Percentiles rank a stretch among this genome's conserved stretches.
Evolutionary conservation across 2,113 vertebrate species (phyloP).

Genomic region (Nettapus auritus): DNA sequence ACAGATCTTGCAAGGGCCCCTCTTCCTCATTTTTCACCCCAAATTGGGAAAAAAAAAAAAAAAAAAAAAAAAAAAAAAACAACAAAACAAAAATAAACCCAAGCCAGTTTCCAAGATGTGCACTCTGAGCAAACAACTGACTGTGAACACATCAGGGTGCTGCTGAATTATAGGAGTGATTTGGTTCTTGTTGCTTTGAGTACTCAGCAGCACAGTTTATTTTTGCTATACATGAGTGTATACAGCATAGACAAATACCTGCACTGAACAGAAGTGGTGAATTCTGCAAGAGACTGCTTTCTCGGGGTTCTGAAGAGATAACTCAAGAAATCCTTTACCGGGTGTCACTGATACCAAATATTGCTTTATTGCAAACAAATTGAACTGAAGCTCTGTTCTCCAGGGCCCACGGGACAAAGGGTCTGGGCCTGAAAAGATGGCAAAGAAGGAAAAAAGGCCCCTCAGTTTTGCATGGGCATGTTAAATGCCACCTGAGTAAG

Average conservation of each 20-base stretch:
- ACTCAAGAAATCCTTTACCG: neutral
- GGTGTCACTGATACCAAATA: neutral
- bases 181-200: neutral
- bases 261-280: neutral
- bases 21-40: neutral
- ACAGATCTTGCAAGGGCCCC: neutral
- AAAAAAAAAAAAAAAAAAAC: neutral
- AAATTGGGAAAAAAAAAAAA: neutral
- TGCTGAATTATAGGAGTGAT: rapidly evolving
- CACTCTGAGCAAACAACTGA: neutral
- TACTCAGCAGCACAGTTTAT: neutral
- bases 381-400: neutral
- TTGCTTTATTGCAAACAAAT: neutral
- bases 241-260: neutral
- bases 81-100: neutral
- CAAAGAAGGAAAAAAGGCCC: neutral
- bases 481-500: neutral
- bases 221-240: neutral
- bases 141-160: neutral
- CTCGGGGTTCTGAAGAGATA: too few species aligned
- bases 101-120: neutral
- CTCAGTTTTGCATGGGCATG: rapidly evolving
- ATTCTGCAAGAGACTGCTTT: neutral
- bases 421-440: neutral
- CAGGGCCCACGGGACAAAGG: neutral